Percentiles rank a stretch among this genome's conserved stretches.
phyloP scores from a whole-genome alignment of 2,888 invertebrate species.

The Elegia similella region DNA sequence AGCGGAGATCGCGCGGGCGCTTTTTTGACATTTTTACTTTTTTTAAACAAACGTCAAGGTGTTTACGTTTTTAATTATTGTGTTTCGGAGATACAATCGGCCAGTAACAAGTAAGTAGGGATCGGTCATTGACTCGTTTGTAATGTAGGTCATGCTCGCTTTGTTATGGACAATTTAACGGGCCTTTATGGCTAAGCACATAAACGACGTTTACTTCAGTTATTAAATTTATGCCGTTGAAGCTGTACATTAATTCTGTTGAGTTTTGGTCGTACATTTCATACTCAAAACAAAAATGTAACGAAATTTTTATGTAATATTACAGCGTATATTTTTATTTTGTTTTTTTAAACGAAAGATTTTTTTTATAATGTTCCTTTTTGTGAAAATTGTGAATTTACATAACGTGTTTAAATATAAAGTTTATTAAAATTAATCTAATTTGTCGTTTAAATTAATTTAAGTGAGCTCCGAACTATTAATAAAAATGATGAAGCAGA shows the following conservation, averaged over 20 bases:
- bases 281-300: too few relatives aligned
- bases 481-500: not conserved
- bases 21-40: conserved; percentile 44
- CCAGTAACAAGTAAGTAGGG: conserved; percentile 54
- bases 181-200: conserved; percentile 35
- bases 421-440: too few relatives aligned
- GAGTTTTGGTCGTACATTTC: not conserved
- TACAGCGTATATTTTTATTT: not conserved
- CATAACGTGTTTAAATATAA: too few relatives aligned
- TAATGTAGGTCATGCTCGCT: conserved; percentile 54
- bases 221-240: conserved; percentile 11
- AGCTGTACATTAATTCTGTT: conserved; percentile 1
- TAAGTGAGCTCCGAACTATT: not conserved
- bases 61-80: conserved; percentile 46
- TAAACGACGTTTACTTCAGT: conserved; percentile 27
- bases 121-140: conserved; percentile 42
- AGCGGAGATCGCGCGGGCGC: conserved; percentile 57
- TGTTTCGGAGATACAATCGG: conserved; percentile 46
- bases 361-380: too few relatives aligned
- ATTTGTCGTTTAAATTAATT: too few relatives aligned
- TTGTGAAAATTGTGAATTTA: too few relatives aligned
- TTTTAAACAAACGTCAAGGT: conserved; percentile 35
- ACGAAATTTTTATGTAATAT: too few relatives aligned
- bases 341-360: not conserved
- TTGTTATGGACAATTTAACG: conserved; percentile 43